Conservation (phyloP, 2,797 vertebrate species). For the Tolypeutes matacus region DNA sequence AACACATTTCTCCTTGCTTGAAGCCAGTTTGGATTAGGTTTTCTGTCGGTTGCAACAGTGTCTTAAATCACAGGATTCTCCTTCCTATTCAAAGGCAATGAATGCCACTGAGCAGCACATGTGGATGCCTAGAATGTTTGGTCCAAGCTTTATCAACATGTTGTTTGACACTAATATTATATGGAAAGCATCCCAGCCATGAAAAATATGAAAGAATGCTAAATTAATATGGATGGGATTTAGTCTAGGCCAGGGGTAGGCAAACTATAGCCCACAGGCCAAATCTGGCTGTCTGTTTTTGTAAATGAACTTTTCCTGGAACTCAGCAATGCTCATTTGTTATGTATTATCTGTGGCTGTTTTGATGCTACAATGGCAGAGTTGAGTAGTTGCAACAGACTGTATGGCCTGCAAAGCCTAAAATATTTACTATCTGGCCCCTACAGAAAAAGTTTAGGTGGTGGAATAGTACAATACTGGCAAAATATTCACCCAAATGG, state of each 20-base stretch:
- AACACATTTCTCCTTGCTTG: conserved; percentile 33
- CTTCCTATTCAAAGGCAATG: neutral
- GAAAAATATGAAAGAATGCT: conserved; percentile 12
- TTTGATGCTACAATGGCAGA: neutral
- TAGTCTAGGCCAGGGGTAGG: neutral
- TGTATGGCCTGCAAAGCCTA: neutral
- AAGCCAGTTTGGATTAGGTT: conserved; percentile 27
- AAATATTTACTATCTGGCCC: neutral
- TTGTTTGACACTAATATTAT: neutral
- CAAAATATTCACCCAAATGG: neutral
- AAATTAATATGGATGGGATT: neutral
- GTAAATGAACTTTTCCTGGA: neutral
- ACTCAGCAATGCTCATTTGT: neutral
- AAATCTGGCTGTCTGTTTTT: neutral
- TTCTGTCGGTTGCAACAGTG: neutral
- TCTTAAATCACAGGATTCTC: neutral
- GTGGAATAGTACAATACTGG: neutral
- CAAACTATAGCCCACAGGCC: neutral
- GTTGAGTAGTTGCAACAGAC: neutral
- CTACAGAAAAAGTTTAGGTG: neutral
- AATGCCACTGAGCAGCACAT: neutral
- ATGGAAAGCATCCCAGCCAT: neutral
- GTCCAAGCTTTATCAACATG: neutral
- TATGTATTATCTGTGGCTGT: neutral
- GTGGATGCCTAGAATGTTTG: neutral